Evolutionary conservation across 2,113 vertebrate species (phyloP), one percentile per base, ranked within the genome.

Genomic region (Gavia stellata): DNA sequence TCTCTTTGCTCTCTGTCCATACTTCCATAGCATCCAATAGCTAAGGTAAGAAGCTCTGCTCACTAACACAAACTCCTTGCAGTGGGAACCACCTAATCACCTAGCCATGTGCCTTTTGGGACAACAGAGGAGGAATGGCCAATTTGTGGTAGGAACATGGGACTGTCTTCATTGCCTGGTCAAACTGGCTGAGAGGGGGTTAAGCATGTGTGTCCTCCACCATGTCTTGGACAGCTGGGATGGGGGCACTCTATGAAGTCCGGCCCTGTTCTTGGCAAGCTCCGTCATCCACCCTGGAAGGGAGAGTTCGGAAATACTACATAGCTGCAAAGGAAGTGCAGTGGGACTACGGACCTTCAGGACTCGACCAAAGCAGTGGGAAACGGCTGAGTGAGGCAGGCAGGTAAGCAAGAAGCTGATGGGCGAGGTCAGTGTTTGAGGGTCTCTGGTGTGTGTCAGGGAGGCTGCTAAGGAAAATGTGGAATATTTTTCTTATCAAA

Each of bases 231-330:
- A 8, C 95, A 98, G 98, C 90, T 94, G 98, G 98, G 24, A 98
- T 98, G 98, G 97, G 31, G 26, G 98, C 98, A 7, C 67, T 98
- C 42, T 98, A 98, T 23, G 96, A 97, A n/a, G 97, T 98, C 79
- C 96, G 94, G 12, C 92, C 83, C 65, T 98, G 98, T 40, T 97
- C 98, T 67, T 49, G 3, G 44, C 61, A 67, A 65, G 72, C 91
- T 47, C 52, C 21, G 0, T 63, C 63, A 10, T 14, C 92, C 25
- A 14, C 44, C 38, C 96, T 96, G 62, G 75, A 71, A 7, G 98
- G 98, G 47, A 98, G 61, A 79, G 81, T 98, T 66, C 97, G 98
- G 28, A 92, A 84, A 45, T 98, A 98, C 75, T 98, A 95, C 96
- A 98, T 98, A 50, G 95, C 97, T 29, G 98, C 98, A 18, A 96